Base-by-base conservation (phyloP, 1,140 invertebrate species). In the Drosophila trapezifrons region DNA sequence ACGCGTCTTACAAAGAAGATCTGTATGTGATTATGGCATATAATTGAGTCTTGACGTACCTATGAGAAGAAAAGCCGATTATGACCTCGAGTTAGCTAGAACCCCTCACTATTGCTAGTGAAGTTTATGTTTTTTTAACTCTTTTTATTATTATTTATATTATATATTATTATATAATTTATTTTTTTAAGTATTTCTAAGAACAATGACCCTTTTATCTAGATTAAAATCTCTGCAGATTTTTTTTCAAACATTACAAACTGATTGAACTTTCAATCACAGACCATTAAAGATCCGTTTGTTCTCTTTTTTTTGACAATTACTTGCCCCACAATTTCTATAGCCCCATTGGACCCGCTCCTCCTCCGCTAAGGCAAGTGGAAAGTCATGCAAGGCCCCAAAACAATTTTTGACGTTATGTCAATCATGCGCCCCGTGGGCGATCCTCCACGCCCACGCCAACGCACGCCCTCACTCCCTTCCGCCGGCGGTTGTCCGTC, bases 341-440 rank as follows among this genome's bases (percentile, higher is more conserved):
- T 42, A 55, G 51, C 70, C 75, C 40, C 60, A 71, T 76, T 80
- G 37, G 54, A 10, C 29, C 2, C 29, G 8, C 17, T 20, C 43
- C 64, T 47, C 66, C 69, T 25, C 51, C 67, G 52, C 65, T 40
- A 58, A 71, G 52, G 69, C 69, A 15, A 71, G 66, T 71, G 43
- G 42, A 40, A 55, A 70, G 43, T 71, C 51, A 71, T 58, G 69
- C 67, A 25, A 43, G 49, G 13, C 51, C 42, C 17, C n/a, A 13
- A 42, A 38, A 27, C 52, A 49, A 70, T 49, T 20, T 71, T 71
- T 58, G 69, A 72, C 51, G 20, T 17, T 43, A 46, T 56, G 77
- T 83, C 80, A 83, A 84, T 84, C 80, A 84, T 80, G 43, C 32
- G 59, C 72, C 66, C 49, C 63, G 80, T 83, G 80, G 80, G 80